Evolutionary conservation across 2,797 vertebrate genomes (phyloP).

Genomic region (Rhinoraja longicauda): DNA sequence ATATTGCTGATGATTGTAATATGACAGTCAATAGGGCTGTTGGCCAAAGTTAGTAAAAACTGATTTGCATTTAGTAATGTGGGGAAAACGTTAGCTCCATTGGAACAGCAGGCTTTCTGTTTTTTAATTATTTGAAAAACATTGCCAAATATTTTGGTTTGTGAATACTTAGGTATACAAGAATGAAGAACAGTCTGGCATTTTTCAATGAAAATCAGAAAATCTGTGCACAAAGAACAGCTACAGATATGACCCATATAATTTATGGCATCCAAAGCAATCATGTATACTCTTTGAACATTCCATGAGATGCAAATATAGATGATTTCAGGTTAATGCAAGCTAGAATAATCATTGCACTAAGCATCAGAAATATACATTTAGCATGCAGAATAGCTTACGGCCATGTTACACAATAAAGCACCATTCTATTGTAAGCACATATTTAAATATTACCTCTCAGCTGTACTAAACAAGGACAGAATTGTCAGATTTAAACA

Average conservation of each 20-base stretch:
- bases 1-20: neutral
- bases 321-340: neutral
- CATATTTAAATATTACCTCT: neutral
- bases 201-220: constrained; percentile 22
- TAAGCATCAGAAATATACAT: neutral
- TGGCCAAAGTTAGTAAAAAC: constrained; percentile 24
- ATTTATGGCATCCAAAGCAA: neutral
- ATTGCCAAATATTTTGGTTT: neutral
- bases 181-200: neutral
- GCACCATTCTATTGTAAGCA: constrained; percentile 12
- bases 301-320: constrained; percentile 21
- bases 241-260: neutral
- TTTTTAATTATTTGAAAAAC: constrained; percentile 8
- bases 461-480: neutral
- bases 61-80: neutral
- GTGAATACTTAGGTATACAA: neutral
- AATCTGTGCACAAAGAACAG: constrained; percentile 32
- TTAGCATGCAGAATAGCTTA: constrained; percentile 26
- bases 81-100: constrained; percentile 29
- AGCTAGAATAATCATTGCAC: constrained; percentile 21
- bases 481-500: neutral
- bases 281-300: neutral
- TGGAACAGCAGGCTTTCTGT: constrained; percentile 11
- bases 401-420: neutral
- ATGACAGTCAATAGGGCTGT: constrained; percentile 4